Evolutionary conservation across 2,113 vertebrate species (phyloP), one percentile per base, ranked within the genome.

Genomic region (Heliornis fulica): DNA sequence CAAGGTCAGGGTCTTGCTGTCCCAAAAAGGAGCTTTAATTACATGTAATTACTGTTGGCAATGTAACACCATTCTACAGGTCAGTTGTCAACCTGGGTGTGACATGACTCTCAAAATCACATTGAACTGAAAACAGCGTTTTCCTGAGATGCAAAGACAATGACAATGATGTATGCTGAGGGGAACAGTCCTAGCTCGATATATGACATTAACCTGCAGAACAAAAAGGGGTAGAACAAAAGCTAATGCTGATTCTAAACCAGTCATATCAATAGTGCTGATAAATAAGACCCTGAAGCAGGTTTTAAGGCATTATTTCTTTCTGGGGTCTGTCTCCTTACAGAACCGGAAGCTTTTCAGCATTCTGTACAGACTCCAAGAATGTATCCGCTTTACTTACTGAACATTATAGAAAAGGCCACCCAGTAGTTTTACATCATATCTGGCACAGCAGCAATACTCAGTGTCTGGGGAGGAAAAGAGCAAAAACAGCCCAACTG

Each of bases 91-190:
- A 5, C 43, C 11, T 34, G 9, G 17, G 20, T 48, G 53, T 94
- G 88, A 82, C 61, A 22, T 34, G 53, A 31, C 66, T 88, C 61
- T 57, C 48, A n/a, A 68, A 83, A 83, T n/a, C 75, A 66, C 40
- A 41, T 25, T 17, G 41, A 83, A 57, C 15, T 11, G 31, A 31
- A 38, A 53, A 10, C 16, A 80, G 17, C 19, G n/a, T 77, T 91
- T 74, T 45, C 31, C 5, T 45, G 57, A 51, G 69, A 60, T 50
- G 59, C 48, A 65, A 40, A 50, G 43, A 46, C 32, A 43, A 79
- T 28, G 63, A 76, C 53, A 0, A 0, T 71, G 66, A 66, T 0
- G 1, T 50, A 43, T 81, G n/a, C 9, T 2, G 18, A 63, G 48
- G 5, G 32, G 38, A 82, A 46, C 43, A 38, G 48, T 17, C 43